Conservation (phyloP, 2,888 invertebrate genomes). For the Kryphioiulus occultus region DNA sequence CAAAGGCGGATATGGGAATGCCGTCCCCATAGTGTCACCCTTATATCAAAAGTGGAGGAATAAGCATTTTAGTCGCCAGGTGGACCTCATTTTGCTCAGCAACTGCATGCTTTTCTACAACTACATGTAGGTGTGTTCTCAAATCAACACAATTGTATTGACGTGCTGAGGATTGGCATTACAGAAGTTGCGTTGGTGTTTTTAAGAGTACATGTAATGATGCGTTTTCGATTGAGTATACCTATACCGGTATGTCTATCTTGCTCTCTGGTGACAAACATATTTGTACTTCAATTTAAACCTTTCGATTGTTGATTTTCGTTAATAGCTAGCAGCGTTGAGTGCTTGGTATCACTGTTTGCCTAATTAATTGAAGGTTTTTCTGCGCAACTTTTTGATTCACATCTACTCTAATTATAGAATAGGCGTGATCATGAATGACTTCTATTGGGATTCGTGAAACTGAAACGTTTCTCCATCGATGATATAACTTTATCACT, state of each 20-base stretch:
- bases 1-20: not conserved
- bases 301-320: not conserved
- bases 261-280: not conserved
- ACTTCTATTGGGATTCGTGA: not conserved
- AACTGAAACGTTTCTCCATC: no score
- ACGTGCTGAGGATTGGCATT: no score
- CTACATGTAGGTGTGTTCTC: not conserved
- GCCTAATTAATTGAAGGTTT: not conserved
- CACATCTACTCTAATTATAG: not conserved
- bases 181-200: not conserved
- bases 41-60: not conserved
- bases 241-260: no score
- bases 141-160: not conserved
- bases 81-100: not conserved
- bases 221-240: no score
- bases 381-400: not conserved
- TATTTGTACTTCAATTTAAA: not conserved
- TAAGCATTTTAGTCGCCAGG: slow-evolving; percentile 12
- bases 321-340: not conserved
- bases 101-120: not conserved
- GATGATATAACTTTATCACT: no score
- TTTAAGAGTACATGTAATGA: not conserved
- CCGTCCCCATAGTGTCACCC: not conserved
- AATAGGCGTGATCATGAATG: not conserved
- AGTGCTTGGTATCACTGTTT: not conserved